These are phyloP conservation scores for Cephus nigrinus DNA, from an alignment of 2,888 invertebrate species.

Conservation along the genomic window DNA sequence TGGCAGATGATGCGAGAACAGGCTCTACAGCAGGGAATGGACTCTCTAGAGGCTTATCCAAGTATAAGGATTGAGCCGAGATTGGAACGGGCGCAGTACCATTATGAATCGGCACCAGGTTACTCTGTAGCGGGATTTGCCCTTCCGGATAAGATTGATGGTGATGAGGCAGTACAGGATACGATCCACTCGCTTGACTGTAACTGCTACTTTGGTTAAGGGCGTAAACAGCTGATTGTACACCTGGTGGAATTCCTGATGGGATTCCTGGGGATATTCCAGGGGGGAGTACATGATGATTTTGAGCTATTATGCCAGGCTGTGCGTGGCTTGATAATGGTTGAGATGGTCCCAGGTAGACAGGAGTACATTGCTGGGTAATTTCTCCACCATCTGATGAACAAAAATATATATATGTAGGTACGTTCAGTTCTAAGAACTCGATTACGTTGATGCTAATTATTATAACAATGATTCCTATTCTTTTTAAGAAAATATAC, in stretches of 20 bases:
- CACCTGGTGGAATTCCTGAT: conserved; percentile 36
- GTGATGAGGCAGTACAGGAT: conserved; percentile 37
- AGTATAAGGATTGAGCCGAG: conserved; percentile 36
- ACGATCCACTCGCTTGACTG: conserved; percentile 39
- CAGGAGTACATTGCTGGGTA: conserved; percentile 48
- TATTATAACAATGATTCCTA: neutral
- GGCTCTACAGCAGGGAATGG: conserved; percentile 36
- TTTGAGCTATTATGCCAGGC: conserved; percentile 30
- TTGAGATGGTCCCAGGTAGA: conserved; percentile 45
- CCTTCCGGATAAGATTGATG: conserved; percentile 39
- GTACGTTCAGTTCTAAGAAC: neutral
- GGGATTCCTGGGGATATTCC: conserved; percentile 39
- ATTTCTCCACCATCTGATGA: conserved; percentile 40
- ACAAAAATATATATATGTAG: conserved; percentile 7
- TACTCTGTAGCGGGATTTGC: conserved; percentile 38
- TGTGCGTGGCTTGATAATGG: conserved; percentile 31
- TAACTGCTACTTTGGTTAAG: conserved; percentile 40
- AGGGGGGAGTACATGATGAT: conserved; percentile 41
- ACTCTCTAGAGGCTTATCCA: conserved; percentile 33
- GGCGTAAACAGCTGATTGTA: conserved; percentile 41
- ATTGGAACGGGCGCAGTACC: conserved; percentile 42
- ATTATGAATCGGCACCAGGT: conserved; percentile 46
- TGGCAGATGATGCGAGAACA: conserved; percentile 17
- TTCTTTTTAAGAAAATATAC: neutral
- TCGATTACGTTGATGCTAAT: neutral